Base-by-base conservation (phyloP, 2,888 invertebrate species). In the Busseola fusca region DNA sequence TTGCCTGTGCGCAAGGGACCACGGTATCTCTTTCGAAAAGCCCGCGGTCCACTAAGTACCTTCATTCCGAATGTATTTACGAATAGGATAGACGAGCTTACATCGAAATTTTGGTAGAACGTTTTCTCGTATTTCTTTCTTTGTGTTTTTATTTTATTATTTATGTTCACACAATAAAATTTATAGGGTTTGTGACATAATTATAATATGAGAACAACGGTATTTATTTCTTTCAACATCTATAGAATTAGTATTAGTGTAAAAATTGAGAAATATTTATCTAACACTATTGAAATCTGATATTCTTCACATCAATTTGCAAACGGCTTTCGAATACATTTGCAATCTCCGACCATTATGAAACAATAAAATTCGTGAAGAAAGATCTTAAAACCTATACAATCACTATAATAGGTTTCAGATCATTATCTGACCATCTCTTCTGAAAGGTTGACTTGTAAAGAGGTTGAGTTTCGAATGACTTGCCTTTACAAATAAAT, bases 401-500 rank as follows among this genome's bases (percentile, higher is more conserved):
- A 63, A 63, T 65, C 12, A 52, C 52, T n/a, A 18, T 37, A 10
- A 21, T 18, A 60, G 34, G 63, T 54, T 56, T 54, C 18, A n/a
- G 45, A 67, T 78, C 16, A 21, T 42, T 63, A 70, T 66, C 70
- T 66, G 30, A 27, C 14, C 48, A 52, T 59, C 50, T 34, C 45
- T 34, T 69, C 14, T 54, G 14, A 72, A 66, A 62, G 34, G 45
- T 54, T 48, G 40, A 25, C 48, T 64, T 64, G 42, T 21, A 73
- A 57, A 78, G n/a, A 72, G 30, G 40, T 56, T 65, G 50, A 18
- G 30, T 73, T 64, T 54, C 57, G 12, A 65, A 72, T 67, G 58
- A 52, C 21, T 37, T 64, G 60, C 34, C 65, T 50, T 37, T 9
- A 48, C 25, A 58, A 63, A 69, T 65, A 56, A 59, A 58, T 70